Evolutionary conservation across 2,113 vertebrate species (phyloP).

Genomic region (Megaleporinus macrocephalus): DNA sequence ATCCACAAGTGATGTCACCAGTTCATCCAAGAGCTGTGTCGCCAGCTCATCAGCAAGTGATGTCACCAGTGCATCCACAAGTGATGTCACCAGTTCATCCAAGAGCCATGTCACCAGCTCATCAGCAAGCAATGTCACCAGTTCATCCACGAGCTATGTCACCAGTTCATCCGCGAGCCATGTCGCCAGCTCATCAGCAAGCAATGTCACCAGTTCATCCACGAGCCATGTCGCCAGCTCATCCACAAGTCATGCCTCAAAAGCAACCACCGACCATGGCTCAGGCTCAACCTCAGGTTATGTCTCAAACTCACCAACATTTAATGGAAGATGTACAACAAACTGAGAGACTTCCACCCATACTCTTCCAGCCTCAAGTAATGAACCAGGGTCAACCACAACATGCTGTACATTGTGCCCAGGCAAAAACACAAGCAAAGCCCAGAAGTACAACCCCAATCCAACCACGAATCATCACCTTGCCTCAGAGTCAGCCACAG

Average conservation of each 20-base stretch:
- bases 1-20: conserved; percentile 1
- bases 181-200: conserved; percentile 48
- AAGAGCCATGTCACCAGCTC: conserved; percentile 45
- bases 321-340: conserved; percentile 40
- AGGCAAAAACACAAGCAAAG: conserved; percentile 12
- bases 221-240: not conserved
- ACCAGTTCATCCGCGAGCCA: conserved; percentile 33
- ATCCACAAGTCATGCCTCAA: conserved; percentile 50
- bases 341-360: conserved; percentile 3
- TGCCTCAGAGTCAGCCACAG: conserved; percentile 44
- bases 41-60: conserved; percentile 42
- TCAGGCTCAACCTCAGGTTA: conserved; percentile 1
- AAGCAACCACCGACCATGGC: conserved; percentile 39
- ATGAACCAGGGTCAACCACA: conserved; percentile 41
- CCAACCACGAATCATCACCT: conserved; percentile 51
- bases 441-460: conserved; percentile 40
- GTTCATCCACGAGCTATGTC: conserved; percentile 34
- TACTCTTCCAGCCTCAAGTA: conserved; percentile 20
- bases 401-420: not conserved
- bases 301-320: conserved; percentile 44
- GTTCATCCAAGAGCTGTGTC: conserved; percentile 44
- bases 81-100: not conserved
- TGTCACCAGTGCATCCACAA: conserved; percentile 55
- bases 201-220: conserved; percentile 54
- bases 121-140: conserved; percentile 53